These are phyloP conservation scores for Psilanteris sp. DNA, from an alignment of 1,140 invertebrate species.

Conservation along the genomic window DNA sequence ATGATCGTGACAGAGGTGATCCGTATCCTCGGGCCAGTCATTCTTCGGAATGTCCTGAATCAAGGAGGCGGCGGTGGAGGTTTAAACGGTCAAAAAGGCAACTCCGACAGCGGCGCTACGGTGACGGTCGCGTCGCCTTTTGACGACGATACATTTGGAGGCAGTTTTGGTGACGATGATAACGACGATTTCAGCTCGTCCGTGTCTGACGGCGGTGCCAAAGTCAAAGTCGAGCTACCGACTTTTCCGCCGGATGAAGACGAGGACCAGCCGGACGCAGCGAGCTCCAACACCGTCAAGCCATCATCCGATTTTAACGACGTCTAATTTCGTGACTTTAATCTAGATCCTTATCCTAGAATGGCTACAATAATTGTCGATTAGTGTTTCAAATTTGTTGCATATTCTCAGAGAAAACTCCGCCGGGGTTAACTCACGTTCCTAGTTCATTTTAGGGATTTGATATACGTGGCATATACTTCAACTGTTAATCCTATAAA, in stretches of 20 bases:
- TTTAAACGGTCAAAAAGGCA: conserved; percentile 50
- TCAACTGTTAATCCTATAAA: background rate
- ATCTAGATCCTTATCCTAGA: background rate
- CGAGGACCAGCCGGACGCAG: conserved; percentile 64
- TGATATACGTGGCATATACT: background rate
- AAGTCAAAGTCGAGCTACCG: conserved; percentile 77
- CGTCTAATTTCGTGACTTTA: conserved; percentile 13
- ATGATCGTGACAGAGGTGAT: conserved; percentile 84
- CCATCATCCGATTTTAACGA: conserved; percentile 44
- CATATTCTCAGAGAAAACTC: conserved; percentile 1
- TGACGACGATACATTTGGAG: conserved; percentile 59
- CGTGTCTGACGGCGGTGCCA: conserved; percentile 40
- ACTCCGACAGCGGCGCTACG: conserved; percentile 63
- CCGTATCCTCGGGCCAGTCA: conserved; percentile 83
- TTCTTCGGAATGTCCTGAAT: conserved; percentile 82
- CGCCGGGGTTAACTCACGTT: background rate
- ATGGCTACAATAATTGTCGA: background rate
- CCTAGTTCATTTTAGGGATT: background rate
- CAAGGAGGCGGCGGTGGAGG: conserved; percentile 75
- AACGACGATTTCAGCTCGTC: conserved; percentile 46
- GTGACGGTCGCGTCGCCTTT: conserved; percentile 72
- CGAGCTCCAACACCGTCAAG: conserved; percentile 62
- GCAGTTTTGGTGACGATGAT: conserved; percentile 32
- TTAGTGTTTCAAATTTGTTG: background rate
- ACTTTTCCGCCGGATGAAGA: conserved; percentile 81